Percentiles rank a stretch among this genome's conserved stretches.
These are phyloP conservation scores for Pocota personata DNA, from an alignment of 2,888 invertebrate genomes.

Conservation along the genomic window DNA sequence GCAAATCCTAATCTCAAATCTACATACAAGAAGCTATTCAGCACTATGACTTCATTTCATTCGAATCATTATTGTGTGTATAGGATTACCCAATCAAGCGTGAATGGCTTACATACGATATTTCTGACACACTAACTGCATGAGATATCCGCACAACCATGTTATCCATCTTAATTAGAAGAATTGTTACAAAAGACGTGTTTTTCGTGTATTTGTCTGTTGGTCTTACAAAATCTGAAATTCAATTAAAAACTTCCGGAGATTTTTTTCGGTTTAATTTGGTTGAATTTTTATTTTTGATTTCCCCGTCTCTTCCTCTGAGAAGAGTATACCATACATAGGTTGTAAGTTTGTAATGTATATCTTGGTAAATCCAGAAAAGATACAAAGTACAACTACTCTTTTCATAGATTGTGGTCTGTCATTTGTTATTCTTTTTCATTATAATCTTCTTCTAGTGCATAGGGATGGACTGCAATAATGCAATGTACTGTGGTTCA, in stretches of 20 bases:
- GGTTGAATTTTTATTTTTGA: constrained; percentile 10
- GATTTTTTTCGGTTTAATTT: not conserved
- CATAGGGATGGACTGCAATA: not conserved
- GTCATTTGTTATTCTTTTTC: not conserved
- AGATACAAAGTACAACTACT: not conserved
- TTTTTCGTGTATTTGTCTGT: not conserved
- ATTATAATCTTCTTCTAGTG: not conserved
- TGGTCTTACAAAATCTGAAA: constrained; percentile 49
- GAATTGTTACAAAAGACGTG: constrained; percentile 34
- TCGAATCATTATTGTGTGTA: too few relatives aligned
- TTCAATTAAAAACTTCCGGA: constrained; percentile 68
- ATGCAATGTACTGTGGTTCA: not conserved
- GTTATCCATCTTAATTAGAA: constrained; percentile 50
- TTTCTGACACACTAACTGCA: constrained; percentile 3
- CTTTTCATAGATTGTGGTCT: not conserved
- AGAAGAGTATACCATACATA: not conserved
- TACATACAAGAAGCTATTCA: not conserved
- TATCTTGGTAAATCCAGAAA: not conserved
- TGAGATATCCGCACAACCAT: constrained; percentile 1
- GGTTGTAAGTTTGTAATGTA: not conserved
- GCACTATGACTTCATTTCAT: not conserved
- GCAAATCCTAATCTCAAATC: not conserved
- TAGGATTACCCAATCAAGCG: constrained; percentile 47
- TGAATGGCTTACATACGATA: constrained; percentile 11
- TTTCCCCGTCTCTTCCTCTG: not conserved